Evolutionary conservation across 2,888 invertebrate genomes (phyloP), one percentile per base, ranked within the genome.

Genomic region (Cheilosia soror): DNA sequence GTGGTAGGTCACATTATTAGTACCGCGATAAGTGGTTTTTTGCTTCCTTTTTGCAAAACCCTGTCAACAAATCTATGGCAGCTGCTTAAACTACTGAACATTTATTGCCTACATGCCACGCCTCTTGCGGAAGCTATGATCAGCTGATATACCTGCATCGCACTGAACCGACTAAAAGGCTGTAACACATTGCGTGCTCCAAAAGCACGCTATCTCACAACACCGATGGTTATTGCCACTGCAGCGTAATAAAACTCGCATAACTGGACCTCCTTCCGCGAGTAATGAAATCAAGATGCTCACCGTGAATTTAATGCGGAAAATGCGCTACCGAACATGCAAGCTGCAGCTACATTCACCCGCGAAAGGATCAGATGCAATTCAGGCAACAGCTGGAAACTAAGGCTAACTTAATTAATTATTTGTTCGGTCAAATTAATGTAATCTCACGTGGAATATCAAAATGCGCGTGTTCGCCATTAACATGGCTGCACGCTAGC

Each of bases 201-300:
- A 20, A 42, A 40, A 49, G 9, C 40, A 25, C 11, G 49, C 73
- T 57, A 73, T 58, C 76, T 76, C 27, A 13, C 63, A 68, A 78
- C 40, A n/a, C 73, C 25, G 83, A 83, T 78, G 83, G 55, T 83
- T 73, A 78, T 83, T 83, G 73, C 62, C 68, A 78, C 78, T 49
- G 40, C 63, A 53, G 49, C 63, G 73, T 83, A 60, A 62, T 55
- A 33, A 51, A 53, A 63, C 53, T 44, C 40, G 33, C 62, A 44
- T 25, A 78, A 73, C 78, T 69, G 44, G 79, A 65, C 53, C 55
- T n/a, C 55, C 47, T 73, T 73, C 57, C 44, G 37, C 42, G 25
- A 29, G 20, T 33, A 68, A 78, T 73, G 29, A 78, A 44, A 73
- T 79, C 83, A 79, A 83, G 78, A 83, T 78, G 78, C 42, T 73